phyloP scores from a whole-genome alignment of 2,888 invertebrate species.

The Cheilosia soror region DNA sequence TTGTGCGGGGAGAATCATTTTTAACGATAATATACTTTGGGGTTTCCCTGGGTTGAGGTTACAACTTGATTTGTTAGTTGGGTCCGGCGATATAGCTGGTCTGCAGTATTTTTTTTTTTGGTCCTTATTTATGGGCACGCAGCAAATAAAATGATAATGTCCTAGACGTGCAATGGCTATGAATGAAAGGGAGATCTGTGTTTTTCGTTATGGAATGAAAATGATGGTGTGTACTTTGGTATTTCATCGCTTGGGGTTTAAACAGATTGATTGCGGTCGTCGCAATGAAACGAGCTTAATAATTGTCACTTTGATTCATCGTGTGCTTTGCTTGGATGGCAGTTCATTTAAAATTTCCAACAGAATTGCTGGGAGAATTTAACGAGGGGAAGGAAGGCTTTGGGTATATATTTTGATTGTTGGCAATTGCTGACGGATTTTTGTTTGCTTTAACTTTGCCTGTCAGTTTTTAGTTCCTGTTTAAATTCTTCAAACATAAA shows the following conservation, averaged over 20 bases:
- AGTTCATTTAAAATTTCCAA: constrained; percentile 6
- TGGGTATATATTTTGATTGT: too few species aligned
- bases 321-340: neutral
- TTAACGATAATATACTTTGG: constrained; percentile 74
- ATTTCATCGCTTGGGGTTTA: constrained; percentile 55
- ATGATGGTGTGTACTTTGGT: constrained; percentile 31
- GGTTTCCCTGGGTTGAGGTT: constrained; percentile 61
- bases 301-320: constrained; percentile 24
- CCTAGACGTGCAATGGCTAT: constrained; percentile 63
- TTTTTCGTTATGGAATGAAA: neutral
- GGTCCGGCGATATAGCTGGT: constrained; percentile 52
- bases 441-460: too few species aligned
- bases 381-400: neutral
- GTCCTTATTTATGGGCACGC: constrained; percentile 30
- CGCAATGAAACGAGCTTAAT: constrained; percentile 20
- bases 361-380: neutral
- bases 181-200: constrained; percentile 33
- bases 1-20: constrained; percentile 50
- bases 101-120: constrained; percentile 26
- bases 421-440: too few species aligned
- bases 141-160: constrained; percentile 70
- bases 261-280: constrained; percentile 49
- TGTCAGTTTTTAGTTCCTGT: too few species aligned
- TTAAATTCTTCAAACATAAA: too few species aligned
- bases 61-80: constrained; percentile 72